A percentile compares a stretch with the other conserved stretches of the same genome.
Conservation (phyloP, 2,113 vertebrate species). For the Mus pahari region DNA sequence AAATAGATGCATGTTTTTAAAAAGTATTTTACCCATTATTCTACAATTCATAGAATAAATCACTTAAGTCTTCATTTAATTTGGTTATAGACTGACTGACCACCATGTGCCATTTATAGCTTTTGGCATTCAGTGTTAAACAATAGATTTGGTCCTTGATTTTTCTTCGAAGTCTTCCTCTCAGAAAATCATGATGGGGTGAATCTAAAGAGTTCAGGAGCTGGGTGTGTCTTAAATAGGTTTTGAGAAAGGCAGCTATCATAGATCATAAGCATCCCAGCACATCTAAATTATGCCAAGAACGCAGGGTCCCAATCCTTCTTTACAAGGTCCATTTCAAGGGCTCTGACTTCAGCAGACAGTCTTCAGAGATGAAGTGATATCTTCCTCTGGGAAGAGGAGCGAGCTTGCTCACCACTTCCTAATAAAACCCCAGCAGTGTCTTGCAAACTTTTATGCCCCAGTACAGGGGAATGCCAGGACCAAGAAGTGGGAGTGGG, state of each 20-base stretch:
- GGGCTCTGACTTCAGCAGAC: not conserved
- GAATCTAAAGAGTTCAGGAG: not conserved
- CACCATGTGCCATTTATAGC: not conserved
- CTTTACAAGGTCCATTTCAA: not conserved
- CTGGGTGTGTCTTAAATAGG: not conserved
- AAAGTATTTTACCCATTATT: not conserved
- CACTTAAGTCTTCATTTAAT: slow-evolving; percentile 19
- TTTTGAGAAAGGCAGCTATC: not conserved
- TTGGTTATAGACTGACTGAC: not conserved
- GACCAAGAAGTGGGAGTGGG: no score
- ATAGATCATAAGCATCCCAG: not conserved
- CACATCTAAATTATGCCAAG: not conserved
- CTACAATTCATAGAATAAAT: not conserved
- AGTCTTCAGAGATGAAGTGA: not conserved
- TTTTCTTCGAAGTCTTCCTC: slow-evolving; percentile 17
- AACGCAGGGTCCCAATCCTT: not conserved
- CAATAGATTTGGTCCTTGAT: not conserved
- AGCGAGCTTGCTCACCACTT: slow-evolving; percentile 1
- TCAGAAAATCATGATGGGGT: no score
- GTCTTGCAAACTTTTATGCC: no score
- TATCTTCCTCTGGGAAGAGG: not conserved
- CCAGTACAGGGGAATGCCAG: no score
- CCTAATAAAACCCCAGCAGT: not conserved
- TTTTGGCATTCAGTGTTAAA: not conserved
- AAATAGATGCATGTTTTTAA: not conserved